Evolutionary conservation across 2,888 invertebrate species (phyloP).

Genomic region (Hypomecis atomaria): DNA sequence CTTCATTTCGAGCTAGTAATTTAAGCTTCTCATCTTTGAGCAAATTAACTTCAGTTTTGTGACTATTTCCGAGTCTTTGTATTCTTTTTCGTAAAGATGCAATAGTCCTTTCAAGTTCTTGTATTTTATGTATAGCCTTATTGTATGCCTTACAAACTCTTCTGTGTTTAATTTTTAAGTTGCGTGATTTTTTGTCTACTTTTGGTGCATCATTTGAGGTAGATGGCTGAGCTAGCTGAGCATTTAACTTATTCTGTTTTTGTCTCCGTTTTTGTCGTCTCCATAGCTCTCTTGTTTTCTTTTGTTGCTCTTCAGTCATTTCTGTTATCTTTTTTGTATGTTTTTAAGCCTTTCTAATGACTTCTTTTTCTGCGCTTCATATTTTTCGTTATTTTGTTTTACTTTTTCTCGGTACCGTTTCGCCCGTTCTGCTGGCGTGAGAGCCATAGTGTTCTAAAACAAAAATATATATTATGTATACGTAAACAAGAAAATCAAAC

Average conservation of each 20-base stretch:
- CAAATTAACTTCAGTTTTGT: conserved; percentile 14
- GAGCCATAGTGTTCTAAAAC: conserved; percentile 11
- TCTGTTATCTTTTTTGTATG: conserved; percentile 19
- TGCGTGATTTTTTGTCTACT: conserved; percentile 14
- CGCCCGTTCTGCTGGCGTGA: conserved; percentile 9
- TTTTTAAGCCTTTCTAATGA: conserved; percentile 18
- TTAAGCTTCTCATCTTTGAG: conserved; percentile 15
- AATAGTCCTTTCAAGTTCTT: conserved; percentile 21
- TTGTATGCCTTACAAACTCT: conserved; percentile 15
- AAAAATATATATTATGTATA: conserved; percentile 12
- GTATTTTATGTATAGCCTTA: conserved; percentile 14
- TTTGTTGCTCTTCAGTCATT: conserved; percentile 22
- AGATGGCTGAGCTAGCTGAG: conserved; percentile 13
- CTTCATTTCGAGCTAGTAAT: conserved; percentile 19
- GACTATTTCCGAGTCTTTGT: conserved; percentile 9
- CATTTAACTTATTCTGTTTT: conserved; percentile 22
- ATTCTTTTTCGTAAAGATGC: conserved; percentile 17
- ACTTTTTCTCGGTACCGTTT: conserved; percentile 15
- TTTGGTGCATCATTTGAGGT: conserved; percentile 10
- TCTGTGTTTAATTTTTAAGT: conserved; percentile 20
- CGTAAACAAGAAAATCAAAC: conserved; percentile 5
- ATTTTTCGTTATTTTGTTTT: conserved; percentile 11
- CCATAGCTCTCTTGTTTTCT: conserved; percentile 19
- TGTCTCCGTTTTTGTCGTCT: conserved; percentile 22
- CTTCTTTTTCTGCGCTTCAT: conserved; percentile 15